Conservation (phyloP, 2,797 vertebrate genomes). For the Phoxinus dragarum region DNA sequence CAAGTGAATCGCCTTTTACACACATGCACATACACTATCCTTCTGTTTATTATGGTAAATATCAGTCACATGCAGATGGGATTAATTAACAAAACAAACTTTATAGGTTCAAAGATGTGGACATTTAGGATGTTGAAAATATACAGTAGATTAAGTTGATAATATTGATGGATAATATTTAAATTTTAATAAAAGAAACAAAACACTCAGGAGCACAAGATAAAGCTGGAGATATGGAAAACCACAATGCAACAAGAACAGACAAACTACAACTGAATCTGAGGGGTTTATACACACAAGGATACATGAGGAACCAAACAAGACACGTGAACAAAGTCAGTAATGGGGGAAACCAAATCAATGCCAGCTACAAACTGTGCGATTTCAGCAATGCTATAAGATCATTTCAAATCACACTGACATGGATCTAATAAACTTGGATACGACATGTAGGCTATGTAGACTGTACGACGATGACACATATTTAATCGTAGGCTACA, state of each 20-base stretch:
- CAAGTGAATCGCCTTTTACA: constrained; percentile 6
- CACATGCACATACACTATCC: neutral
- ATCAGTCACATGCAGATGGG: neutral
- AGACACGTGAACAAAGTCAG: neutral
- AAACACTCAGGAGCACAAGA: neutral
- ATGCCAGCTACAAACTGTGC: too few species aligned
- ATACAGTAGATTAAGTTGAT: neutral
- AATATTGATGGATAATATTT: neutral
- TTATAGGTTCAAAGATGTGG: neutral
- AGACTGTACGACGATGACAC: too few species aligned
- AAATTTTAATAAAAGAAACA: neutral
- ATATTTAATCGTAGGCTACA: too few species aligned
- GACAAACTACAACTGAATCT: too few species aligned
- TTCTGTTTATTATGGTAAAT: neutral
- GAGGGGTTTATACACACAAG: too few species aligned
- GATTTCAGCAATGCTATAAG: too few species aligned
- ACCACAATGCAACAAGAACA: too few species aligned
- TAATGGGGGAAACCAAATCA: neutral
- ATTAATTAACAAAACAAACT: neutral
- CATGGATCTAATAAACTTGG: too few species aligned
- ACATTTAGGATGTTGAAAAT: neutral
- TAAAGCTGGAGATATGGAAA: too few species aligned
- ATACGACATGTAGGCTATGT: too few species aligned
- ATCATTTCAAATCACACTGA: too few species aligned
- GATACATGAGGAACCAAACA: neutral